Evolutionary conservation across 2,888 invertebrate genomes (phyloP).

Genomic region (Lithophane semibrunnea): DNA sequence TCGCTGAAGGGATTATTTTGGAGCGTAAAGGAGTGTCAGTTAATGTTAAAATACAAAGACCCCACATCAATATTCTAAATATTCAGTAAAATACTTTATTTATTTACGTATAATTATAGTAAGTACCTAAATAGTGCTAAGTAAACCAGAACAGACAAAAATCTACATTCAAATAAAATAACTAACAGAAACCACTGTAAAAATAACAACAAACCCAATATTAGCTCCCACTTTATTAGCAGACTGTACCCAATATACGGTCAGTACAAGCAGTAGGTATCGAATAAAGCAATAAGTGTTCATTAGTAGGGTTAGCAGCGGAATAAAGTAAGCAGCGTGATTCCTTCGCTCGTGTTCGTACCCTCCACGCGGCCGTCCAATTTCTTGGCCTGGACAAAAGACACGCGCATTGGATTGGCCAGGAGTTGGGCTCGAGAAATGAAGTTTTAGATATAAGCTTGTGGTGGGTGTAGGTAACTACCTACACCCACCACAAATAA

Average conservation of each 20-base stretch:
- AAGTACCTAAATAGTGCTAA: not conserved
- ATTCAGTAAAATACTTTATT: not conserved
- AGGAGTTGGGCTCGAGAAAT: constrained; percentile 29
- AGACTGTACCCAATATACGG: constrained; percentile 32
- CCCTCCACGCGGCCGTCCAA: constrained; percentile 46
- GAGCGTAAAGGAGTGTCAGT: not conserved
- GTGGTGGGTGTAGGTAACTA: too few relatives aligned
- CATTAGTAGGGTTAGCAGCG: constrained; percentile 58
- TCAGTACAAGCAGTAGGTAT: constrained; percentile 39
- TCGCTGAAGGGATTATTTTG: not conserved
- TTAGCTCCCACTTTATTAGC: constrained; percentile 36
- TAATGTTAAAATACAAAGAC: not conserved
- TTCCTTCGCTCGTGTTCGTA: constrained; percentile 47
- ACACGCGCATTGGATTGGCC: constrained; percentile 28
- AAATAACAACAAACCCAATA: constrained; percentile 43
- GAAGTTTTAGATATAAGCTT: not conserved
- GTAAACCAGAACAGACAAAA: constrained; percentile 9
- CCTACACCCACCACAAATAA: too few relatives aligned
- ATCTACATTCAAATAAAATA: constrained; percentile 14
- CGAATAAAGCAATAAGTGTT: constrained; percentile 58
- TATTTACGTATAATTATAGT: not conserved
- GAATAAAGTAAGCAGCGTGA: constrained; percentile 59
- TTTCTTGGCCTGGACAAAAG: constrained; percentile 57
- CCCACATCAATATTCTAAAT: not conserved
- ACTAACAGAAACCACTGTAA: not conserved